Conservation (phyloP, 2,888 invertebrate genomes). For the Andricus curvator region DNA sequence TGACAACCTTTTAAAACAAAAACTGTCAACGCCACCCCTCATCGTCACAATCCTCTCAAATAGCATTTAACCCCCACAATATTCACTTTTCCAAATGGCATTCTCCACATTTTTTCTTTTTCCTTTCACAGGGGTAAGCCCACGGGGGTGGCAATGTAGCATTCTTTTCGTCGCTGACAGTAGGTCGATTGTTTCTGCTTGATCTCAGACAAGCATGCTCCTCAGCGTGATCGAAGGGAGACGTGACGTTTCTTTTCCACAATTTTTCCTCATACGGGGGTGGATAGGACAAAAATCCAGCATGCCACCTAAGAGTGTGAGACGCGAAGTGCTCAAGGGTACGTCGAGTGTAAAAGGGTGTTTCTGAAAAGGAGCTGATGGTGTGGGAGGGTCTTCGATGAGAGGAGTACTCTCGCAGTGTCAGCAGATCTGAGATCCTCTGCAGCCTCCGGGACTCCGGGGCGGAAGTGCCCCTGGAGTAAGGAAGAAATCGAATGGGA, state of each 20-base stretch:
- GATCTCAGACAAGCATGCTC: slow-evolving; percentile 35
- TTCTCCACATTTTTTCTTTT: not conserved
- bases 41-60: not conserved
- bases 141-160: not conserved
- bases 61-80: not conserved
- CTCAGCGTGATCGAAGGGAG: slow-evolving; percentile 21
- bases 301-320: not conserved
- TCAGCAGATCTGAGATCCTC: slow-evolving; percentile 65
- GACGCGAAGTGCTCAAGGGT: slow-evolving; percentile 26
- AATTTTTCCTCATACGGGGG: not conserved
- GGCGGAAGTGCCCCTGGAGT: slow-evolving; percentile 55
- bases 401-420: slow-evolving; percentile 52
- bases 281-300: slow-evolving; percentile 25
- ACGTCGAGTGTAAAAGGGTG: slow-evolving; percentile 8
- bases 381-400: slow-evolving; percentile 43
- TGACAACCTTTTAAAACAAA: not conserved
- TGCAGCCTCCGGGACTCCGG: slow-evolving; percentile 45
- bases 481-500: slow-evolving; percentile 56
- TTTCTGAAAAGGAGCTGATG: slow-evolving; percentile 26
- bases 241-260: slow-evolving; percentile 31
- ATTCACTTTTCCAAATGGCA: not conserved
- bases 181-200: slow-evolving; percentile 39
- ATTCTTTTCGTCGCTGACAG: slow-evolving; percentile 20
- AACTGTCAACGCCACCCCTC: not conserved
- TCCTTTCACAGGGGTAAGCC: not conserved